A percentile compares a stretch with the other conserved stretches of the same genome.
These are phyloP conservation scores for Catalaphyllia jardinei DNA, from an alignment of 64 coral and sea anemone genomes.

Conservation along the genomic window DNA sequence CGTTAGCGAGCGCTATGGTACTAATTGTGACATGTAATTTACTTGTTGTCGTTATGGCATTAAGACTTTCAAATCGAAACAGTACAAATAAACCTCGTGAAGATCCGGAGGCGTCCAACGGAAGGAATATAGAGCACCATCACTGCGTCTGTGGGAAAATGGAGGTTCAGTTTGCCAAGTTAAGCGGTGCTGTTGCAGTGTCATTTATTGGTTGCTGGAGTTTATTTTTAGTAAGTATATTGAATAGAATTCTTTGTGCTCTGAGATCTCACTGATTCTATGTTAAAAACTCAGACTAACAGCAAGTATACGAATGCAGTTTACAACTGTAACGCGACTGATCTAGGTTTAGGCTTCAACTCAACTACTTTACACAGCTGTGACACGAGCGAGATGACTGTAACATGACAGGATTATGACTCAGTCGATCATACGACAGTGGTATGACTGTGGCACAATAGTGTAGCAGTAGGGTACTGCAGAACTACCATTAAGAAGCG, in stretches of 20 bases:
- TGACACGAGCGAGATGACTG: not conserved
- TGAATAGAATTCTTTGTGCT: not conserved
- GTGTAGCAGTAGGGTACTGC: no score
- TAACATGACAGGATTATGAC: not conserved
- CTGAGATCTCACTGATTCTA: no score
- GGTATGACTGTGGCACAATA: not conserved
- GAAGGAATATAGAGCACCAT: not conserved
- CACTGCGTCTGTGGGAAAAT: slow-evolving; percentile 32
- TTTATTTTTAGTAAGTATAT: slow-evolving; percentile 82
- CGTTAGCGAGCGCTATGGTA: slow-evolving; percentile 50
- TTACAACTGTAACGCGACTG: not conserved
- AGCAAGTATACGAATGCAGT: no score
- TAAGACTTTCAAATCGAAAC: slow-evolving; percentile 44
- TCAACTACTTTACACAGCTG: not conserved
- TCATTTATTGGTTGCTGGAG: slow-evolving; percentile 84
- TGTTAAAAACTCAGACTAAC: no score
- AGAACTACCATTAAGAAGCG: not conserved
- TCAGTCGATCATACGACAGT: not conserved
- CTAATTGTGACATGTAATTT: slow-evolving; percentile 81
- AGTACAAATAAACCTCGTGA: not conserved
- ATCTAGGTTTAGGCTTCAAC: not conserved
- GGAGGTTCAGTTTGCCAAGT: slow-evolving; percentile 92
- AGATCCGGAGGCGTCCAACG: slow-evolving; percentile 49
- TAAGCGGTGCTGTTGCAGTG: slow-evolving; percentile 74
- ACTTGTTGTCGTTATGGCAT: slow-evolving; percentile 59